These are phyloP conservation scores for Perdita meconis DNA, from an alignment of 2,888 invertebrate genomes.

Conservation along the genomic window DNA sequence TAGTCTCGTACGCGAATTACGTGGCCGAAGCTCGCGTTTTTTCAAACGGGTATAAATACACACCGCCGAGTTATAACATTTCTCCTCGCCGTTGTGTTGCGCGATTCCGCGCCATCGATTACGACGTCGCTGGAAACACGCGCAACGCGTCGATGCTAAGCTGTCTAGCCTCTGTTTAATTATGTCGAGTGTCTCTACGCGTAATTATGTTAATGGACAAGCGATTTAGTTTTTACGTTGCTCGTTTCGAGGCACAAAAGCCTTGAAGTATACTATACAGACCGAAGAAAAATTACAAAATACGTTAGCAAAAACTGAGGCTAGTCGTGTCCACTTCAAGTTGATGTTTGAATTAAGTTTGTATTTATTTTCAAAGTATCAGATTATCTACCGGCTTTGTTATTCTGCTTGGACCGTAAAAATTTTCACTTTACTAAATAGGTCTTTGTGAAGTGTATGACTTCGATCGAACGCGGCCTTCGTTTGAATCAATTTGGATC, in stretches of 20 bases:
- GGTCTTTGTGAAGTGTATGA: too few species aligned
- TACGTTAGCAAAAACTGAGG: too few species aligned
- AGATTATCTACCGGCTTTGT: too few species aligned
- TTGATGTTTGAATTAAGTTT: too few species aligned
- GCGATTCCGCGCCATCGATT: slow-evolving; percentile 21
- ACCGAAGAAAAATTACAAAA: too few species aligned
- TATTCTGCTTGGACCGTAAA: too few species aligned
- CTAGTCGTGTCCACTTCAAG: too few species aligned
- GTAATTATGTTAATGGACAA: slow-evolving; percentile 47
- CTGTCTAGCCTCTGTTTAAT: slow-evolving; percentile 25
- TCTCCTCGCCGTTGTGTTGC: slow-evolving; percentile 10
- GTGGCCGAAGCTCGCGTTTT: slow-evolving; percentile 6
- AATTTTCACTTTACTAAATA: too few species aligned
- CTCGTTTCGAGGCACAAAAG: neutral
- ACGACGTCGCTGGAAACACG: neutral
- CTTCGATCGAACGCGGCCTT: too few species aligned
- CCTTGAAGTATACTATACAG: slow-evolving; percentile 14
- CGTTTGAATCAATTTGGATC: too few species aligned
- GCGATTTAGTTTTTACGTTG: slow-evolving; percentile 27
- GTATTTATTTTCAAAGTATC: too few species aligned
- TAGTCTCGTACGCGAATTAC: neutral
- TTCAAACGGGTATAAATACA: slow-evolving; percentile 3
- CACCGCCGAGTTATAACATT: slow-evolving; percentile 15
- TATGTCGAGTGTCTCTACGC: slow-evolving; percentile 9
- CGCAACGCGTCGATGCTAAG: neutral